Evolutionary conservation across 2,113 vertebrate genomes (phyloP).

Genomic region (Coptodon rendalli): DNA sequence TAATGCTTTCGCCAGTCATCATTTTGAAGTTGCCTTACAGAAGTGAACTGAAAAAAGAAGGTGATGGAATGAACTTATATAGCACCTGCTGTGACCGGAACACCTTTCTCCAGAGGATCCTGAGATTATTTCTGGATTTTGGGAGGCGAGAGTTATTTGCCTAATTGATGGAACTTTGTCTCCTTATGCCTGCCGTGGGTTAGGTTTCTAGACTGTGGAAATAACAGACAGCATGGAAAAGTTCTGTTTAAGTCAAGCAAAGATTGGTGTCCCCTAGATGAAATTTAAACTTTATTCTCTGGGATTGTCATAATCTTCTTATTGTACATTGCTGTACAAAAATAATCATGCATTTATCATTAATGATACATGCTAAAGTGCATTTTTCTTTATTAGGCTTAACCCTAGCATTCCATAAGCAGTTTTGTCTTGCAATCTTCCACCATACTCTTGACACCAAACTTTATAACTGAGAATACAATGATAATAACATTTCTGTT

Average conservation of each 20-base stretch:
- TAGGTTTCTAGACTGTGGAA: neutral
- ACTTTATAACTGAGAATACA: neutral
- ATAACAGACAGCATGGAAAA: neutral
- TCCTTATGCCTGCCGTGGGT: neutral
- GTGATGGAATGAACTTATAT: neutral
- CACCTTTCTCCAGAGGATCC: neutral
- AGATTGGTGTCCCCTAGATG: slow-evolving; percentile 1
- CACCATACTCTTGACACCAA: neutral
- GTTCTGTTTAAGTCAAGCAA: slow-evolving; percentile 19
- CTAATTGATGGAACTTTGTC: slow-evolving; percentile 17
- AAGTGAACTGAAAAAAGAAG: neutral
- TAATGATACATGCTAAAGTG: neutral
- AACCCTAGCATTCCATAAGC: neutral
- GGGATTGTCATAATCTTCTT: neutral
- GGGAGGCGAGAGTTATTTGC: neutral
- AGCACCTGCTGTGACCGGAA: neutral
- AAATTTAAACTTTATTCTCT: slow-evolving; percentile 20
- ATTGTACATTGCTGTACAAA: neutral
- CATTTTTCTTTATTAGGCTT: neutral
- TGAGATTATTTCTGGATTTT: slow-evolving; percentile 24
- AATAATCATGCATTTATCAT: neutral
- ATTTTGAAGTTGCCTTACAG: neutral
- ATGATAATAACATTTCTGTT: neutral
- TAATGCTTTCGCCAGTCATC: neutral
- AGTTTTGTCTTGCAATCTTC: neutral